Base-by-base conservation (phyloP, 2,888 invertebrate genomes). In the Tipula confusa region DNA sequence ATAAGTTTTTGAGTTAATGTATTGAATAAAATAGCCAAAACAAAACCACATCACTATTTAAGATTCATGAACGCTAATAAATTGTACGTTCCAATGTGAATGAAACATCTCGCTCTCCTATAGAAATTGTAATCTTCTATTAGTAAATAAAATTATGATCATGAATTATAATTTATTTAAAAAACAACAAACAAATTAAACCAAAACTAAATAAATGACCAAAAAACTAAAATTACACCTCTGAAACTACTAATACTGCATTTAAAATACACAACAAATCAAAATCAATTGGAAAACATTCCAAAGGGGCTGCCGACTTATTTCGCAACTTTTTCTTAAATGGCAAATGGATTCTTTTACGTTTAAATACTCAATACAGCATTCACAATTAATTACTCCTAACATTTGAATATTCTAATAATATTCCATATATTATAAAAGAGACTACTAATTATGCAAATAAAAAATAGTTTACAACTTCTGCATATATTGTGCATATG, bases 401-500 rank as follows among this genome's bases (percentile, higher is more conserved):
- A 64, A 64, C 24, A 64, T 64, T 64, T 64, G 24, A 64, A 38
- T 24, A 24, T 64, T 64, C 64, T 64, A 64, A 64, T 64, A 11
- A 43, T 43, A n/a, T n/a, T n/a, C n/a, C n/a, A 43, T 64, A 64
- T 64, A 9, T 64, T 64, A 43, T 43, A 43, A 43, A 43, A 64
- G 64, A 64, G 64, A 64, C 64, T 64, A 64, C 64, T 24, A 24
- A 64, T 24, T 64, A 24, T 24, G 64, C 64, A 64, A 64, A 64
- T 18, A 18, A 64, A 64, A 64, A 84, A 83, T 48, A 83, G 6
- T 29, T 83, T 83, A n/a, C 15, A 48, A 29, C 18, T 82, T 11
- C 28, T 38, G 43, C 81, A 36, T 13, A 79, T 29, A 48, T 29
- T 1, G n/a, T 64, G 9, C 64, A 64, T n/a, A n/a, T n/a, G n/a